Conservation (phyloP, 53 echinoderm and acorn worm genomes). For the Mesocentrotus franciscanus region DNA sequence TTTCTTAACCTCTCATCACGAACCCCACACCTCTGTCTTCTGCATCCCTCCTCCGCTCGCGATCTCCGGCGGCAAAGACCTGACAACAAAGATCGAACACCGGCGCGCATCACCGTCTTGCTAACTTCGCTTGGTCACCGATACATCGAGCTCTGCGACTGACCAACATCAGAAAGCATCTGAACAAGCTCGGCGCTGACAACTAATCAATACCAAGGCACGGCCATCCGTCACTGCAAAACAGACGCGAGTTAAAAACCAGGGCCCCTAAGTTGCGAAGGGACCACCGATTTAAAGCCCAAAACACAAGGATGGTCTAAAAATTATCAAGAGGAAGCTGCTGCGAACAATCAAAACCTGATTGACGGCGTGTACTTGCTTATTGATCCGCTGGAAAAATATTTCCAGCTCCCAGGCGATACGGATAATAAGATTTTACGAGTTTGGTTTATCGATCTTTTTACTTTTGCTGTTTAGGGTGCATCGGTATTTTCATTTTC, state of each 20-base stretch:
- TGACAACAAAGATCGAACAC: conserved; percentile 23
- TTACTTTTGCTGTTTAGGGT: conserved; percentile 59
- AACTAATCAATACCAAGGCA: conserved; percentile 55
- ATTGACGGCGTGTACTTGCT: conserved; percentile 59
- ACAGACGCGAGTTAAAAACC: conserved; percentile 7
- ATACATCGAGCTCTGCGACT: conserved; percentile 20
- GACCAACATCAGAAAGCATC: conserved; percentile 64
- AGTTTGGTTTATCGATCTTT: conserved; percentile 67
- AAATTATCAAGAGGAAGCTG: not conserved
- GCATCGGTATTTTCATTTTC: conserved; percentile 45
- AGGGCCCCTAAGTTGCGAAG: conserved; percentile 34
- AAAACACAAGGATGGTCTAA: conserved; percentile 3
- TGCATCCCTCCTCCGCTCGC: not conserved
- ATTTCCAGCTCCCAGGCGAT: conserved; percentile 67
- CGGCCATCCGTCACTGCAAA: conserved; percentile 51
- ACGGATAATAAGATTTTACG: conserved; percentile 67
- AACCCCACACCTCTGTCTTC: not conserved
- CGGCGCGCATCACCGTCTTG: conserved; percentile 23
- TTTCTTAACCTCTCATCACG: not conserved
- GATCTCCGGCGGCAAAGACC: conserved; percentile 21
- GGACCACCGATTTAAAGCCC: conserved; percentile 37
- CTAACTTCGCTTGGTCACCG: conserved; percentile 53
- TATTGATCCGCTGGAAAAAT: conserved; percentile 66
- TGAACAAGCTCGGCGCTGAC: conserved; percentile 66
- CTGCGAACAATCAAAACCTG: conserved; percentile 60